Percentiles rank a stretch among this genome's conserved stretches.
phyloP scores from a whole-genome alignment of 2,113 vertebrate genomes.

The Dryoscopus gambensis region DNA sequence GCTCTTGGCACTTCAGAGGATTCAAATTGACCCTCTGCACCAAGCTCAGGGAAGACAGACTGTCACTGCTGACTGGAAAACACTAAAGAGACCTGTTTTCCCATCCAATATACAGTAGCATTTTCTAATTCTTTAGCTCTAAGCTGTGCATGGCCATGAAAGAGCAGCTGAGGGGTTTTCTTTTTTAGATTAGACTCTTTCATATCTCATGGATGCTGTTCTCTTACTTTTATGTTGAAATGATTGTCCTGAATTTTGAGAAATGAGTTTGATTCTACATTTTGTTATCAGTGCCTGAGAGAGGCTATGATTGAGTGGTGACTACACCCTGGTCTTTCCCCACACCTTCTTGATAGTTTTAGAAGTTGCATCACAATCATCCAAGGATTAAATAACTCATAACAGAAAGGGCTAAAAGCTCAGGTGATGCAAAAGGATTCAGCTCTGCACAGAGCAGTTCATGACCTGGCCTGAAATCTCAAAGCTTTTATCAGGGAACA shows the following conservation, averaged over 20 bases:
- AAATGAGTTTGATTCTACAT: background rate
- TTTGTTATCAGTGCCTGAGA: background rate
- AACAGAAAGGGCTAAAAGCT: background rate
- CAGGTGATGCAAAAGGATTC: background rate
- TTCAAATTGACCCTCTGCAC: constrained; percentile 79
- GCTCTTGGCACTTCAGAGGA: constrained; percentile 74
- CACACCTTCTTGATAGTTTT: background rate
- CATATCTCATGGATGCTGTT: background rate
- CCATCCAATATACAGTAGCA: constrained; percentile 41
- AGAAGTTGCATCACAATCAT: background rate
- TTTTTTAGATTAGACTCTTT: background rate
- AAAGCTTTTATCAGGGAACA: background rate
- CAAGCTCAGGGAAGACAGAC: constrained; percentile 71
- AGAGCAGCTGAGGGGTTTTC: background rate
- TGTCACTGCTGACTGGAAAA: constrained; percentile 66
- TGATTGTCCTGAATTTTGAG: background rate
- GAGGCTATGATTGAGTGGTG: background rate
- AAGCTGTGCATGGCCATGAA: background rate
- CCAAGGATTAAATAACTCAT: background rate
- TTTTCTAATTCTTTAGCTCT: constrained; percentile 56
- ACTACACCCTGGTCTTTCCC: background rate
- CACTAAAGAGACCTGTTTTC: constrained; percentile 57
- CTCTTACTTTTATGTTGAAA: background rate
- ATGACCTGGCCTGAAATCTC: background rate
- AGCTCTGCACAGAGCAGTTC: background rate